These are phyloP conservation scores for Perognathus longimembris DNA, from an alignment of 2,113 vertebrate genomes.

Conservation along the genomic window DNA sequence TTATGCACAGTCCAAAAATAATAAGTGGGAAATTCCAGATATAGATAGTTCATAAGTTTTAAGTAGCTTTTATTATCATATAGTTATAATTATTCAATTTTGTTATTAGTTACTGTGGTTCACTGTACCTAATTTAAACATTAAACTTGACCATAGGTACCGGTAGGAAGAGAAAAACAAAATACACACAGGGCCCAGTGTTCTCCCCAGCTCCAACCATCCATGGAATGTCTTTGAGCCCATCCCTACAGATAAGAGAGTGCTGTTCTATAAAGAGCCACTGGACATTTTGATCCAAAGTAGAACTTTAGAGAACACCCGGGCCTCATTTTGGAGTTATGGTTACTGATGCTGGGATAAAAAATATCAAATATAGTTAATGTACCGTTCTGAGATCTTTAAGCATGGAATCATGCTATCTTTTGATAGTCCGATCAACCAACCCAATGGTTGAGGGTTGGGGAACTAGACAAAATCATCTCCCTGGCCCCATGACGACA, in stretches of 20 bases:
- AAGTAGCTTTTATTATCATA: background rate
- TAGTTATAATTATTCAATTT: background rate
- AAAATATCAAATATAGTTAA: background rate
- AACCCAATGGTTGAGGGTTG: background rate
- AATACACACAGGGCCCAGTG: no score
- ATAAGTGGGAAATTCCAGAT: background rate
- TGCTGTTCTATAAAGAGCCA: background rate
- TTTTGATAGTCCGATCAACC: slow-evolving; percentile 6
- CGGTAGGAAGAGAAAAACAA: background rate
- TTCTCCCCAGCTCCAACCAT: background rate
- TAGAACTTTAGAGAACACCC: background rate
- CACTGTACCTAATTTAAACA: background rate
- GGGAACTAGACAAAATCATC: slow-evolving; percentile 7
- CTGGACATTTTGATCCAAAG: background rate
- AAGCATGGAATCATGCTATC: background rate
- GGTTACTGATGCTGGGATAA: background rate
- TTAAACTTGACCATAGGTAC: background rate
- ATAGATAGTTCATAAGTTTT: background rate
- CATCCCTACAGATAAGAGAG: background rate
- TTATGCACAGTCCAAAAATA: background rate
- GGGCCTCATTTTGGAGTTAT: background rate
- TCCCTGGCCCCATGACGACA: background rate
- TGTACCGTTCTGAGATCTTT: background rate
- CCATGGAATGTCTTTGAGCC: background rate
- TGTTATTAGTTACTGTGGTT: background rate